Conservation (phyloP, 2,888 invertebrate species). For the Plagiodera versicolora region DNA sequence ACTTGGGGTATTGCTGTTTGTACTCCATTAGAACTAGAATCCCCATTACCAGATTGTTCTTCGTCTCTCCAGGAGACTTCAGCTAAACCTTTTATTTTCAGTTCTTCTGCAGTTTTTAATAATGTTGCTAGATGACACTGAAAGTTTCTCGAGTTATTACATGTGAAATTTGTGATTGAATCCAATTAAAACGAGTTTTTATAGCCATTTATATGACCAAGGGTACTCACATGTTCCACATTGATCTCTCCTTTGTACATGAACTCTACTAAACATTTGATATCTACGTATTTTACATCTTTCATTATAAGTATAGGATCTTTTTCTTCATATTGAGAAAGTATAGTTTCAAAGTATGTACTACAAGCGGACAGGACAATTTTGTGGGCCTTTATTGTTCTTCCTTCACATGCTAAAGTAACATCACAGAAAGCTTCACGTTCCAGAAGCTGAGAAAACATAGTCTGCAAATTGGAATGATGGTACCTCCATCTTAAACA, state of each 20-base stretch:
- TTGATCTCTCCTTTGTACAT: conserved; percentile 97
- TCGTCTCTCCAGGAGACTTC: conserved; percentile 85
- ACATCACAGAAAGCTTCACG: conserved; percentile 89
- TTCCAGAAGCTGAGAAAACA: conserved; percentile 85
- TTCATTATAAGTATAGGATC: conserved; percentile 85
- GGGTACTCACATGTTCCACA: conserved; percentile 82
- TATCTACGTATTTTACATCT: conserved; percentile 88
- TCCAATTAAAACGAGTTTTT: not conserved
- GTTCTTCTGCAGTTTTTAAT: conserved; percentile 88
- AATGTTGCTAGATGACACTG: conserved; percentile 86
- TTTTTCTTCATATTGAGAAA: conserved; percentile 78
- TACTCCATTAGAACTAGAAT: conserved; percentile 44
- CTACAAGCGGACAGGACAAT: conserved; percentile 91
- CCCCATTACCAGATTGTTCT: conserved; percentile 47
- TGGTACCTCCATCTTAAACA: conserved; percentile 92
- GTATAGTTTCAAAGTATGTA: conserved; percentile 85
- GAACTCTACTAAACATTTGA: conserved; percentile 87
- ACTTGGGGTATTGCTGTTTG: conserved; percentile 53
- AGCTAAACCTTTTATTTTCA: conserved; percentile 88
- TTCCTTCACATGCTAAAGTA: conserved; percentile 84
- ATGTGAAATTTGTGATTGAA: not conserved
- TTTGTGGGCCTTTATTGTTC: conserved; percentile 76
- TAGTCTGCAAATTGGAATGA: conserved; percentile 85
- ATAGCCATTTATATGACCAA: not conserved
- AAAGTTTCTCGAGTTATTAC: conserved; percentile 38